Evolutionary conservation across 2,113 vertebrate species (phyloP).

Genomic region (Butastur rufipennis): DNA sequence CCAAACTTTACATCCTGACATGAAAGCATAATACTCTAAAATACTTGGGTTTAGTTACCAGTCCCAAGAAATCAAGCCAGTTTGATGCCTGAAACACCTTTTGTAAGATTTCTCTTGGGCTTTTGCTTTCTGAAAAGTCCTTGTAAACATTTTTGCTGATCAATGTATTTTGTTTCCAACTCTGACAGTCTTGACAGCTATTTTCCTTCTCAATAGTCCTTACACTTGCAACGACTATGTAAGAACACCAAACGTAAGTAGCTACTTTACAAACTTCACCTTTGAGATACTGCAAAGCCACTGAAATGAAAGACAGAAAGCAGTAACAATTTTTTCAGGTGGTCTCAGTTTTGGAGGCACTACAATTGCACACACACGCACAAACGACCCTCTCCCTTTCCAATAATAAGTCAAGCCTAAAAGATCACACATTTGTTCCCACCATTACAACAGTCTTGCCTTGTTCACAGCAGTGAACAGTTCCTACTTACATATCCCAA

Average conservation of each 20-base stretch:
- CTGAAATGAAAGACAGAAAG: background rate
- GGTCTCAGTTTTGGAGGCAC: background rate
- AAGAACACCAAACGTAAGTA: background rate
- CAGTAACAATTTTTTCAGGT: background rate
- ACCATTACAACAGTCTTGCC: background rate
- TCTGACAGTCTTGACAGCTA: background rate
- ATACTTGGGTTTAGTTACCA: background rate
- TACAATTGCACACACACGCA: background rate
- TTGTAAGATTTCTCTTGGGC: background rate
- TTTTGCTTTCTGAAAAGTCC: background rate
- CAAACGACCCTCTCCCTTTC: background rate
- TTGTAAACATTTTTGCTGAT: background rate
- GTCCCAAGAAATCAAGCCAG: background rate
- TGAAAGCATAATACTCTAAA: background rate
- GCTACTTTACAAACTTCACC: background rate
- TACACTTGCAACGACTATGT: background rate
- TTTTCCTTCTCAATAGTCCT: background rate
- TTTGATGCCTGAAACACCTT: background rate
- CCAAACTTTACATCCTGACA: background rate
- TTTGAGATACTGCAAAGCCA: background rate
- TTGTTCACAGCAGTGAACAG: background rate
- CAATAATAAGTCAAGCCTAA: background rate
- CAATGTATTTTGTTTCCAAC: background rate
- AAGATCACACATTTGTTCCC: background rate
- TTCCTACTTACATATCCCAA: constrained; percentile 83